Percentiles rank a stretch among this genome's conserved stretches.
Evolutionary conservation across 2,797 vertebrate genomes (phyloP).

Genomic region (Hemitrygon akajei): DNA sequence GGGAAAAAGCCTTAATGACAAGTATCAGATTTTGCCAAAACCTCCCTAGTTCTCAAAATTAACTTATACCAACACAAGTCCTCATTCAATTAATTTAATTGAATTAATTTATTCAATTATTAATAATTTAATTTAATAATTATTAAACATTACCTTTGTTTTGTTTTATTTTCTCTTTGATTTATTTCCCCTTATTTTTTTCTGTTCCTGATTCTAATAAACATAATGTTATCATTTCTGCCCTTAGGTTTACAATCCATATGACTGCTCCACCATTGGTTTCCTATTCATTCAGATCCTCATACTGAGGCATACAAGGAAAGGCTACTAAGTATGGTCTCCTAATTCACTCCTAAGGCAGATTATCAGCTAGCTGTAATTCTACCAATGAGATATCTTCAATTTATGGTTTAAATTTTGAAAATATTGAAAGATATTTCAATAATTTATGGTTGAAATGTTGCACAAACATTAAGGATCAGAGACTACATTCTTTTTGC

Average conservation of each 20-base stretch:
- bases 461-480: neutral
- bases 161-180: neutral
- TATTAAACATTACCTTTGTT: neutral
- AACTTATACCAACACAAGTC: neutral
- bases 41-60: neutral
- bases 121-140: neutral
- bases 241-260: neutral
- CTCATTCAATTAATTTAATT: neutral
- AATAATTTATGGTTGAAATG: no score
- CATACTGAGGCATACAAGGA: neutral
- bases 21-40: no score
- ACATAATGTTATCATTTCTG: neutral
- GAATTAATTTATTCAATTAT: no score
- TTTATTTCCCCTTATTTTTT: neutral
- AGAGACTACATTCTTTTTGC: neutral
- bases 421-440: no score
- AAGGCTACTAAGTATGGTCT: neutral
- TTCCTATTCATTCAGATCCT: neutral
- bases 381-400: neutral
- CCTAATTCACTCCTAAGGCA: neutral
- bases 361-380: neutral
- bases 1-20: no score
- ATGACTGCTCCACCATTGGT: neutral
- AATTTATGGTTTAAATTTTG: no score
- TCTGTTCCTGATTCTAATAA: neutral